Conservation (phyloP, 2,797 vertebrate species). For the Poecile montanus region DNA sequence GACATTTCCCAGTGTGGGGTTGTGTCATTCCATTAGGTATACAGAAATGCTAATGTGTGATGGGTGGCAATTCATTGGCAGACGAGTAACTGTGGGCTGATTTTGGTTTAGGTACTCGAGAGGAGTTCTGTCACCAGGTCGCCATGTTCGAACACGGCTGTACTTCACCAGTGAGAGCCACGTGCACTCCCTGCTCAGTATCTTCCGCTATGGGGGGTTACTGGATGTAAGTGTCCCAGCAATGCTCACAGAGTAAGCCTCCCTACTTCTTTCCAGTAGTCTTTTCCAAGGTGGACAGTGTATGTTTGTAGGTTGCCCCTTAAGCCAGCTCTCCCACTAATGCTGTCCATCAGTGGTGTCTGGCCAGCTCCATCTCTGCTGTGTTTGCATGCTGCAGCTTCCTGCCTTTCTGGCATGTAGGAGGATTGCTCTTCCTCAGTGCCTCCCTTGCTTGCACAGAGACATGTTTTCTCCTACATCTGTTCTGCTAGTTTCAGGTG, state of each 20-base stretch:
- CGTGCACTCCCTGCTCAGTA: conserved; percentile 94
- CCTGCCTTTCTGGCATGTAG: neutral
- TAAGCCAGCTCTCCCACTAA: neutral
- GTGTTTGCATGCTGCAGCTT: conserved; percentile 14
- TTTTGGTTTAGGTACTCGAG: conserved; percentile 88
- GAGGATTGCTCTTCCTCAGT: neutral
- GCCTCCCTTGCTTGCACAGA: neutral
- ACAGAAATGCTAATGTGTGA: neutral
- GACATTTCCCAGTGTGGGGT: neutral
- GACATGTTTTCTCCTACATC: neutral
- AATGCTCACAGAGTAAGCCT: conserved; percentile 19
- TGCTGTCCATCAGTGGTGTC: neutral
- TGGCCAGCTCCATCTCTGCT: neutral
- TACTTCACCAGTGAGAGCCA: conserved; percentile 99
- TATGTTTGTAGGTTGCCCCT: neutral
- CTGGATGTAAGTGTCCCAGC: conserved; percentile 86
- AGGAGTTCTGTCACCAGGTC: conserved; percentile 94
- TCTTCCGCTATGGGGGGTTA: conserved; percentile 95
- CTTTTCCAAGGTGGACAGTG: neutral
- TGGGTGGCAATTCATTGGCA: neutral
- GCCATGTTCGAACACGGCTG: conserved; percentile 92
- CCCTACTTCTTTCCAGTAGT: neutral
- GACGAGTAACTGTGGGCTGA: neutral
- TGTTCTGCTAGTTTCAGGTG: neutral
- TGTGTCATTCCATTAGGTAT: neutral